Evolutionary conservation across 30 jellyfish, hydroid and myxozoan genomes (phyloP), one percentile per base, ranked within the genome.

Genomic region (Pseudorhiza aurosa): DNA sequence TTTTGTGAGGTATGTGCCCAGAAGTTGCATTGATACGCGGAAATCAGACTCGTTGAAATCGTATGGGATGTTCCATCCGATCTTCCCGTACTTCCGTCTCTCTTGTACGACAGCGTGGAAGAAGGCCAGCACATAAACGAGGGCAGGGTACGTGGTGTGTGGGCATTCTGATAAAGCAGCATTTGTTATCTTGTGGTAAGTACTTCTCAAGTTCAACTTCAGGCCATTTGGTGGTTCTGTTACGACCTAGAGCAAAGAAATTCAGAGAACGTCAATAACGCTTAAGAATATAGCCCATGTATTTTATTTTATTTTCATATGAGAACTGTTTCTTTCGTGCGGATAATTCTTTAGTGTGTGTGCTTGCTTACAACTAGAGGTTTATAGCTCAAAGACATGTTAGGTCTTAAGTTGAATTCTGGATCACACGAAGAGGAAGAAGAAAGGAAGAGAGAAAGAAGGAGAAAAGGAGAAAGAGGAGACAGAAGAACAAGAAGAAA

Each of bases 21-120:
- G 72, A 77, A 90, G 76, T 56, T 83, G 96, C 98, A 90, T 83
- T 10, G 98, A 90, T n/a, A 90, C 98, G 19, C 96, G 90, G 82
- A 90, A 90, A 71, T 90, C 98, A 1, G 98, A 90, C 45, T 90
- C 98, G 63, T 90, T 90, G 77, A 90, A 90, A 57, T 90, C 98
- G 58, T 90, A 90, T 2, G 94, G 86, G 14, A 90, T 90, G 65
- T 90, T 90, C 98, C 98, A 90, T 18, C 97, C 98, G 26, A 90
- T 90, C 51, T 90, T 90, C n/a, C 98, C 98, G 58, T 90, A 90
- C 45, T 90, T 90, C 14, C 96, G 68, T 43, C 98, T 62, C 62
- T 90, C 98, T 63, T 90, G 98, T 19, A 90, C 98, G 24, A 90
- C 98, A 43, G 96, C 98, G 57, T 90, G 98, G 81, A 90, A 90